Base-by-base conservation (phyloP, 2,797 vertebrate genomes). In the Anguilla megastoma region DNA sequence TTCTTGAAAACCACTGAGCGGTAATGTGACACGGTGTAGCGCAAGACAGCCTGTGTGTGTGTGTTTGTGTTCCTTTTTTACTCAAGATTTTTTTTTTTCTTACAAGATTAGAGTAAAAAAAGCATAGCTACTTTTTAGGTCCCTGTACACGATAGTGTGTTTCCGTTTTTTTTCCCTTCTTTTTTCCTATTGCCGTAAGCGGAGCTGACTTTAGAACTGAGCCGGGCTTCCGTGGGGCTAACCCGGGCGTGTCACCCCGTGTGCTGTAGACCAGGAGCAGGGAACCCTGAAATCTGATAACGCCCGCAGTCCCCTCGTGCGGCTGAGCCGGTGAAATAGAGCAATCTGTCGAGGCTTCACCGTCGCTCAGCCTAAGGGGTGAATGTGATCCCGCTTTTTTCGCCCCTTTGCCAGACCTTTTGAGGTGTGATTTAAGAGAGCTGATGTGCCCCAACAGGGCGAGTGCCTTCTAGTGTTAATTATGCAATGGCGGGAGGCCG, bases 211-310 rank as follows among this genome's bases (percentile, higher is more conserved):
- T 87, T 24, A 18, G 12, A 87, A 82, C 36, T 63, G 58, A 80
- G 56, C 54, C 24, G 24, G 33, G 36, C 41, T 87, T 12, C 24
- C 3, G 76, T 21, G 54, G 63, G 87, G 63, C 85, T 84, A 30
- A 76, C 86, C 60, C 6, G 54, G 21, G n/a, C 30, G 91, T 90
- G 86, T 92, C 71, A 88, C 79, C 87, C 90, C 83, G 8, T 91
- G 33, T 92, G 94, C 92, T 91, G 92, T 90, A 90, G 91, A 90
- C 91, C 89, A 87, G 89, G 89, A 90, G 90, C 90, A 89, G 89
- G 93, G 89, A 92, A 92, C 91, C 87, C 90, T 93, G 92, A 92
- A 92, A 95, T 94, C 92, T 94, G 93, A 94, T 95, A 92, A 91
- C 86, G 90, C 91, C 9, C 90, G 89, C 94, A 94, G 95, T 95